Percentiles rank a stretch among this genome's conserved stretches.
phyloP scores from a whole-genome alignment of 1,140 invertebrate genomes.

The Lasaia peninsularis region DNA sequence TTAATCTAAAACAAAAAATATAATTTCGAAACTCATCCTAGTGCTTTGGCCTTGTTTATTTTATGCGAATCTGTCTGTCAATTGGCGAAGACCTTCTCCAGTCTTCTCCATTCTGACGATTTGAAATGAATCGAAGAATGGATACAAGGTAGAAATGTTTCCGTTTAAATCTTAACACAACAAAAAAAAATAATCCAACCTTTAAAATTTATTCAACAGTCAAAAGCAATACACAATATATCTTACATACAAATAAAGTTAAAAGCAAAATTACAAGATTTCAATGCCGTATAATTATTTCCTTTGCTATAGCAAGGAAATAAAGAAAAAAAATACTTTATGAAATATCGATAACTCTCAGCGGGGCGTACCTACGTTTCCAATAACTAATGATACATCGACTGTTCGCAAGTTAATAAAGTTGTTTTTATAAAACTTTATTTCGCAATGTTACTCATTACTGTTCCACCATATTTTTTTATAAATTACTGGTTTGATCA shows the following conservation, averaged over 20 bases:
- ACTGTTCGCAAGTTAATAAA: slow-evolving; percentile 18
- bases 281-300: slow-evolving; percentile 7
- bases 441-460: slow-evolving; percentile 12
- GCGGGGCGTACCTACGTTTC: slow-evolving; percentile 27
- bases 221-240: slow-evolving; percentile 2
- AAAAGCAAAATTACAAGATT: slow-evolving; percentile 3
- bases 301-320: slow-evolving; percentile 18
- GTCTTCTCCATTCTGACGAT: no score
- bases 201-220: slow-evolving; percentile 1
- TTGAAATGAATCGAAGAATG: no score
- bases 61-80: no score
- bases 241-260: background rate
- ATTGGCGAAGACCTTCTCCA: no score
- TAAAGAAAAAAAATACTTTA: slow-evolving; percentile 33
- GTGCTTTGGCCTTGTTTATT: no score
- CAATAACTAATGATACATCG: slow-evolving; percentile 35
- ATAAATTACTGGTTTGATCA: slow-evolving; percentile 1
- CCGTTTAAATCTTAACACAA: background rate
- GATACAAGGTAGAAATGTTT: background rate
- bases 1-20: no score
- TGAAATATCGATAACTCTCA: slow-evolving; percentile 41
- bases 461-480: slow-evolving; percentile 6
- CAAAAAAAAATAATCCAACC: background rate
- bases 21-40: no score
- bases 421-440: slow-evolving; percentile 18